Conservation (phyloP, 2,797 vertebrate species). For the Sciurus vulgaris region DNA sequence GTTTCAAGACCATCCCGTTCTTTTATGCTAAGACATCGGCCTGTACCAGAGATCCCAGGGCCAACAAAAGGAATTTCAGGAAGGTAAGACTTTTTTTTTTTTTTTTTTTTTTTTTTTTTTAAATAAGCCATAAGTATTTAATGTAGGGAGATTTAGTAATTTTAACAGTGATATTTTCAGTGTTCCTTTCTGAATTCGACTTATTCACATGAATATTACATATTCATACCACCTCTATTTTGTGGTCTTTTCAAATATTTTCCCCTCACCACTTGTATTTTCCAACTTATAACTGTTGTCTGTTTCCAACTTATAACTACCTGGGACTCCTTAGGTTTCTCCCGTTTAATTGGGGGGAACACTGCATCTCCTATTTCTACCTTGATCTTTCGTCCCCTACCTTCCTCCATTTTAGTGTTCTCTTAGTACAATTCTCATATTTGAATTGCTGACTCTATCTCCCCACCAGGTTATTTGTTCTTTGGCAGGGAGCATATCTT, state of each 20-base stretch:
- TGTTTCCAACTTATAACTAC: not conserved
- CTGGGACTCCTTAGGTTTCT: not conserved
- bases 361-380: not conserved
- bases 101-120: not conserved
- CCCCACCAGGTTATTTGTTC: not conserved
- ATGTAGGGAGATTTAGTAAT: not conserved
- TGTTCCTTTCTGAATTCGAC: constrained; percentile 1
- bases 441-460: constrained; percentile 37
- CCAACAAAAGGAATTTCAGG: constrained; percentile 79
- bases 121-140: not conserved
- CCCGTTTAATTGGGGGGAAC: not conserved
- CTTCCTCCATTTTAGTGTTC: not conserved
- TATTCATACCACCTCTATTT: not conserved
- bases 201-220: not conserved
- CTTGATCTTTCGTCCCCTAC: not conserved
- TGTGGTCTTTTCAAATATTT: not conserved
- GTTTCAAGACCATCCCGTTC: constrained; percentile 89
- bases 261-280: not conserved
- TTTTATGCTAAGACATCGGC: constrained; percentile 94
- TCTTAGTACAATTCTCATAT: not conserved
- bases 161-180: constrained; percentile 20
- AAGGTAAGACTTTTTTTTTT: constrained; percentile 88
- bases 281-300: not conserved
- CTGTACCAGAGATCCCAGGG: constrained; percentile 94
- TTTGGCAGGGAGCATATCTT: not conserved